Conservation (phyloP, 2,797 vertebrate genomes). For the Phoeniculus purpureus region DNA sequence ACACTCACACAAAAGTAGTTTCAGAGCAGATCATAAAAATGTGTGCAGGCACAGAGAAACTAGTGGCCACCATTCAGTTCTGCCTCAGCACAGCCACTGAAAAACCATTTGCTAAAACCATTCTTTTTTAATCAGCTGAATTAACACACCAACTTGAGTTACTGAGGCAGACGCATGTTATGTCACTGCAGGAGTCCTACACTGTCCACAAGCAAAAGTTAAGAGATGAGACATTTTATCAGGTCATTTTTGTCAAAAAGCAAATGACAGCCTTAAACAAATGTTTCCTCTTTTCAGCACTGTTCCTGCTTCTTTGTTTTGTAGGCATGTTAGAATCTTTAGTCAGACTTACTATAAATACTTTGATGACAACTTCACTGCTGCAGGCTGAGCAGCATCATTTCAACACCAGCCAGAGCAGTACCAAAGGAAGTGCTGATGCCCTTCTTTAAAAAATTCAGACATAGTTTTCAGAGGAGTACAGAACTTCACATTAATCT, state of each 20-base stretch:
- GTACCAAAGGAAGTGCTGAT: background rate
- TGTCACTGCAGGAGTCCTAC: background rate
- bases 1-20: slow-evolving; percentile 64
- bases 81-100: background rate
- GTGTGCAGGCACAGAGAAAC: background rate
- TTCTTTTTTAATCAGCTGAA: background rate
- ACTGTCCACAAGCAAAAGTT: background rate
- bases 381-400: background rate
- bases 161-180: background rate
- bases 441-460: slow-evolving; percentile 32
- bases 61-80: background rate
- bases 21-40: background rate
- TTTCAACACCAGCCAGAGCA: background rate
- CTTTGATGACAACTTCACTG: background rate
- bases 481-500: background rate
- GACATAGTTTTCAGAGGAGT: background rate
- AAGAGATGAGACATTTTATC: background rate
- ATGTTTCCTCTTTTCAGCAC: background rate
- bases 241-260: background rate
- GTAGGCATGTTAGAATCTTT: background rate
- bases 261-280: background rate
- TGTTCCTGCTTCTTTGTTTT: background rate
- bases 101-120: background rate
- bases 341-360: background rate
- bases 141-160: background rate